Percentiles rank a stretch among this genome's conserved stretches.
Conservation (phyloP, 2,113 vertebrate species). For the Corynorhinus townsendii region DNA sequence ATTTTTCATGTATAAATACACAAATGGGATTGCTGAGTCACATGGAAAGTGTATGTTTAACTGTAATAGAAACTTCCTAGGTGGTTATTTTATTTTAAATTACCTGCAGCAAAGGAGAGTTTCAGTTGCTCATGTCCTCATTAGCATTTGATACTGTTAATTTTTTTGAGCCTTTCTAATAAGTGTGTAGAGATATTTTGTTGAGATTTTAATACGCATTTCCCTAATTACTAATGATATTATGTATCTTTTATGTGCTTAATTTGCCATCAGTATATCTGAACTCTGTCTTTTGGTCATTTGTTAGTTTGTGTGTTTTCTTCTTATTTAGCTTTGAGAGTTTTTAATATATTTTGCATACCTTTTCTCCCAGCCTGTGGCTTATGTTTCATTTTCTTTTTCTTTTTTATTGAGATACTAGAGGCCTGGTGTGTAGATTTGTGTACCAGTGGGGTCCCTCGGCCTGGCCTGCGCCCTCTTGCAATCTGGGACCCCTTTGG, state of each 20-base stretch:
- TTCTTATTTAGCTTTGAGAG: neutral
- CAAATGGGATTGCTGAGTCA: neutral
- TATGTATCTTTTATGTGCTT: neutral
- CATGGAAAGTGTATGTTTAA: neutral
- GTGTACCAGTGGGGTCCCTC: no score
- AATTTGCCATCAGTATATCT: neutral
- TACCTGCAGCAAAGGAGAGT: neutral
- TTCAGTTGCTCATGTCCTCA: neutral
- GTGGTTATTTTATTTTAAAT: neutral
- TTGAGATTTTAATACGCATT: neutral
- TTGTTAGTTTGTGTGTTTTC: neutral
- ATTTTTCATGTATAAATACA: neutral
- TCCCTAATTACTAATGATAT: neutral
- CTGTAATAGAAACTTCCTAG: neutral
- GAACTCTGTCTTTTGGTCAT: neutral
- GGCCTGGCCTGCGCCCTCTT: no score
- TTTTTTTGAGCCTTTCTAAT: neutral
- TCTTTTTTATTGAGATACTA: neutral
- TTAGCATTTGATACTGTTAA: neutral
- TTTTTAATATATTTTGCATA: neutral
- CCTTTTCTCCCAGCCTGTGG: neutral
- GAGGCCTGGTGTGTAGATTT: no score
- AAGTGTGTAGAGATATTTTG: neutral
- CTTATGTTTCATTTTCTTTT: neutral
- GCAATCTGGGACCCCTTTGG: no score